Evolutionary conservation across 2,797 vertebrate species (phyloP).

Genomic region (Tachyglossus aculeatus): DNA sequence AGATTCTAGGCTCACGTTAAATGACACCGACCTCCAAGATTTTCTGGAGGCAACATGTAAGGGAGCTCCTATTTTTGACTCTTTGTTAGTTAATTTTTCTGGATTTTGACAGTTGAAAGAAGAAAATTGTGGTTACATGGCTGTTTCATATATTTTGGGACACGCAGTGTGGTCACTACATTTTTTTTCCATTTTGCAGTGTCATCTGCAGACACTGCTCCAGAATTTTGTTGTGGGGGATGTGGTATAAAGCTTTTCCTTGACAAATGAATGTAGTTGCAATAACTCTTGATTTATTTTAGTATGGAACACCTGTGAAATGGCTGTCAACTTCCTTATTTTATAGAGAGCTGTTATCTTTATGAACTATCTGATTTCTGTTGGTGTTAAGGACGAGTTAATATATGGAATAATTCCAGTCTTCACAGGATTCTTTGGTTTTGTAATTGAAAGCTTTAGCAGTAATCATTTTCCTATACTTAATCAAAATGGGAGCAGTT

Average conservation of each 20-base stretch:
- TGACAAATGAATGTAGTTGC: constrained; percentile 12
- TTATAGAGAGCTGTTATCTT: too few species aligned
- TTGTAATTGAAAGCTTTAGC: too few species aligned
- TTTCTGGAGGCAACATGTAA: background rate
- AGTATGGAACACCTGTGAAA: constrained; percentile 50
- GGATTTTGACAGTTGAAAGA: constrained; percentile 64
- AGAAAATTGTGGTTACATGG: constrained; percentile 62
- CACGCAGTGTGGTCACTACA: constrained; percentile 47
- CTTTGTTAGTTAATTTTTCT: constrained; percentile 47
- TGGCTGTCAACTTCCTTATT: constrained; percentile 50
- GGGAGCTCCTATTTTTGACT: constrained; percentile 47
- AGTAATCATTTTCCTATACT: too few species aligned
- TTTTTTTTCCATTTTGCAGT: constrained; percentile 25
- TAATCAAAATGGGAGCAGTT: too few species aligned
- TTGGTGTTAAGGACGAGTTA: too few species aligned
- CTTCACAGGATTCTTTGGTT: too few species aligned
- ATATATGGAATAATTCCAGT: too few species aligned
- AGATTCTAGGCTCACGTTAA: constrained; percentile 36
- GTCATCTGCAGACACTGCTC: constrained; percentile 42
- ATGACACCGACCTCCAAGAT: constrained; percentile 33
- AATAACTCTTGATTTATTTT: constrained; percentile 43
- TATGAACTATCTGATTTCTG: too few species aligned
- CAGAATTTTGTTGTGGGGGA: constrained; percentile 42
- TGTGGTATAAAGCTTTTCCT: constrained; percentile 52
- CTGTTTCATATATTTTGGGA: constrained; percentile 61